Evolutionary conservation across 2,113 vertebrate genomes (phyloP).

Genomic region (Glaucomys volans): DNA sequence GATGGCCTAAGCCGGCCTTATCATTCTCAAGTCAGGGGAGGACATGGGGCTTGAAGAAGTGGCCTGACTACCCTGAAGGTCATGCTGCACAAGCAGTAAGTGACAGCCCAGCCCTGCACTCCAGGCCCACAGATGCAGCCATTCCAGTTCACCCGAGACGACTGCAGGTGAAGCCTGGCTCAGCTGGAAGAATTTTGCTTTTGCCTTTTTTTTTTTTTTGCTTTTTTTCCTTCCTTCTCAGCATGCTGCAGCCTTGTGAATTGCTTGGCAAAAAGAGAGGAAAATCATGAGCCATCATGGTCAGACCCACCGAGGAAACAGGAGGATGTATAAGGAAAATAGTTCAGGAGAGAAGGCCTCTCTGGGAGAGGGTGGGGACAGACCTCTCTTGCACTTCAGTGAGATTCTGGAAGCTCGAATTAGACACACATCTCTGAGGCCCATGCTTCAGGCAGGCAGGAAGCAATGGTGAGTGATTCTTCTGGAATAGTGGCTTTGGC

Average conservation of each 20-base stretch:
- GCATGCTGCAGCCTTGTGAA: background rate
- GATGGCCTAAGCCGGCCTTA: background rate
- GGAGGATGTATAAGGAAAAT: background rate
- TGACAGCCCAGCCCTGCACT: background rate
- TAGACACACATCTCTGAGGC: background rate
- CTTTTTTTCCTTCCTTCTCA: background rate
- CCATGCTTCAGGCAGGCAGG: conserved; percentile 12
- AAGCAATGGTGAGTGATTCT: background rate
- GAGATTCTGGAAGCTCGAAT: conserved; percentile 62
- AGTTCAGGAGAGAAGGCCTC: background rate
- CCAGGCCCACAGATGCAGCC: fast-evolving
- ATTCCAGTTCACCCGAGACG: background rate
- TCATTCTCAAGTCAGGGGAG: background rate
- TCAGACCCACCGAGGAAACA: background rate
- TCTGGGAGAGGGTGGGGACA: background rate
- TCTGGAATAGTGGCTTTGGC: conserved; percentile 63
- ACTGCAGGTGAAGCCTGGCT: background rate
- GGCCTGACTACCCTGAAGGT: background rate
- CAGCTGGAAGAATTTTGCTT: background rate
- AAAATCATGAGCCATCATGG: background rate
- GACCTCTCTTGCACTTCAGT: background rate
- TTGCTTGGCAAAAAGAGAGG: background rate
- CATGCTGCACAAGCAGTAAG: too few species aligned
- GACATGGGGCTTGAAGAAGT: background rate
- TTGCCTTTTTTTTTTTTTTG: background rate